Percentiles rank a stretch among this genome's conserved stretches.
phyloP scores from a whole-genome alignment of 1,140 invertebrate species.

The Drosophila kikkawai region DNA sequence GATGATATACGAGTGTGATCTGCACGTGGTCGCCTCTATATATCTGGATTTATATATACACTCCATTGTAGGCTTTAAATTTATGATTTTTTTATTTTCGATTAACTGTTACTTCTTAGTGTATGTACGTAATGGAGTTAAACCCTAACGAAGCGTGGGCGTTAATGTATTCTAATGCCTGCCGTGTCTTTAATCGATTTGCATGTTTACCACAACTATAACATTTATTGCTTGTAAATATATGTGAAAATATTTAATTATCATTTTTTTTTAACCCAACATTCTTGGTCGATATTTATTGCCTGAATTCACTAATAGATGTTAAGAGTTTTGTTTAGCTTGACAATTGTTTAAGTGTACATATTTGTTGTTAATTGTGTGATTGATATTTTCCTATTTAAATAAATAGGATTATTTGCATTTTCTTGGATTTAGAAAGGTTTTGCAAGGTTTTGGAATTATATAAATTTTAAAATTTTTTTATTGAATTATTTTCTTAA shows the following conservation, averaged over 20 bases:
- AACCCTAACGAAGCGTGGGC: slow-evolving; percentile 14
- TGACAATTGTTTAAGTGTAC: slow-evolving; percentile 4
- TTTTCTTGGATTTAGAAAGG: neutral
- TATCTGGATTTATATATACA: neutral
- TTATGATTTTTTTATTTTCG: slow-evolving; percentile 4
- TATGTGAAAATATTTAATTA: slow-evolving; percentile 17
- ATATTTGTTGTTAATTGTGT: neutral
- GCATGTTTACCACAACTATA: slow-evolving; percentile 27
- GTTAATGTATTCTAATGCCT: slow-evolving; percentile 23
- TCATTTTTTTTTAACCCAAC: neutral
- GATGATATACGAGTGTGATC: slow-evolving; percentile 50
- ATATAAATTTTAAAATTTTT: neutral
- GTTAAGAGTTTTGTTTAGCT: neutral
- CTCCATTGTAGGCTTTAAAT: slow-evolving; percentile 23
- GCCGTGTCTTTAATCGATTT: slow-evolving; percentile 36
- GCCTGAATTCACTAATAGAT: slow-evolving; percentile 1
- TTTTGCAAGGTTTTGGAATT: neutral
- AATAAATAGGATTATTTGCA: neutral
- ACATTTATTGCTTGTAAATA: slow-evolving; percentile 37
- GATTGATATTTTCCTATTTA: neutral
- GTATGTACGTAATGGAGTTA: slow-evolving; percentile 1
- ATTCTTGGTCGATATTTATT: slow-evolving; percentile 9
- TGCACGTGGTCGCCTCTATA: slow-evolving; percentile 27
- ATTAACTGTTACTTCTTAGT: slow-evolving; percentile 2
- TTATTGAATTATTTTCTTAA: neutral